These are phyloP conservation scores for Bufo gargarizans DNA, from an alignment of 2,113 vertebrate species.

Conservation along the genomic window DNA sequence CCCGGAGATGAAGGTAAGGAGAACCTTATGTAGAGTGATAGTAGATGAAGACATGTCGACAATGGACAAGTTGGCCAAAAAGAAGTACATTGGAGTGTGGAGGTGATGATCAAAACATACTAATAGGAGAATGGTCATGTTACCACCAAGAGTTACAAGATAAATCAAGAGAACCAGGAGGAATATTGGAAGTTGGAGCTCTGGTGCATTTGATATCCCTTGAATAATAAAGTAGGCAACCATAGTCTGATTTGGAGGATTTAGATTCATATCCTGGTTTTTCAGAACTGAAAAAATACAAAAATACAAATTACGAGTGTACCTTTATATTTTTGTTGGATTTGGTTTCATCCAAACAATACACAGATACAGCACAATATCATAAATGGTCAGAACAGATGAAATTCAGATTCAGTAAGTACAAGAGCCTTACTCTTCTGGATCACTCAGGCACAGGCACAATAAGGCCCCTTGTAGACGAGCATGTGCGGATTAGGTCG, in stretches of 20 bases:
- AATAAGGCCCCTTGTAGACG: too few relatives aligned
- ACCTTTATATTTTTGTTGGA: background rate
- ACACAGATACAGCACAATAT: too few relatives aligned
- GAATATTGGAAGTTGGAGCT: background rate
- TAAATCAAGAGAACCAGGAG: conserved; percentile 27
- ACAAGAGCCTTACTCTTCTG: too few relatives aligned
- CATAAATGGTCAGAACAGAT: too few relatives aligned
- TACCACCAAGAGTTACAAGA: conserved; percentile 25
- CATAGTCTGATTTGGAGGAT: background rate
- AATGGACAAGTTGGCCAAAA: conserved; percentile 25
- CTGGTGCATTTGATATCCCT: conserved; percentile 3
- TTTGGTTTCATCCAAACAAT: background rate
- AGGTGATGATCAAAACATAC: conserved; percentile 13
- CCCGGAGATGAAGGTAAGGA: background rate
- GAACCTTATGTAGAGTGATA: background rate
- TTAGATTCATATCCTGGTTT: background rate
- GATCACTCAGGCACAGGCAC: too few relatives aligned
- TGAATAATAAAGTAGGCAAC: background rate
- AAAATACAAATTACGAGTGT: background rate
- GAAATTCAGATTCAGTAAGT: too few relatives aligned
- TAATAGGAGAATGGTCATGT: background rate
- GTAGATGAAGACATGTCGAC: conserved; percentile 4
- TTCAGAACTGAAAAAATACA: background rate
- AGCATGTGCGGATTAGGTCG: too few relatives aligned
- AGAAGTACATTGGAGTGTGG: conserved; percentile 21